Evolutionary conservation across 2,797 vertebrate species (phyloP).

Genomic region (Rhinogobio ventralis): DNA sequence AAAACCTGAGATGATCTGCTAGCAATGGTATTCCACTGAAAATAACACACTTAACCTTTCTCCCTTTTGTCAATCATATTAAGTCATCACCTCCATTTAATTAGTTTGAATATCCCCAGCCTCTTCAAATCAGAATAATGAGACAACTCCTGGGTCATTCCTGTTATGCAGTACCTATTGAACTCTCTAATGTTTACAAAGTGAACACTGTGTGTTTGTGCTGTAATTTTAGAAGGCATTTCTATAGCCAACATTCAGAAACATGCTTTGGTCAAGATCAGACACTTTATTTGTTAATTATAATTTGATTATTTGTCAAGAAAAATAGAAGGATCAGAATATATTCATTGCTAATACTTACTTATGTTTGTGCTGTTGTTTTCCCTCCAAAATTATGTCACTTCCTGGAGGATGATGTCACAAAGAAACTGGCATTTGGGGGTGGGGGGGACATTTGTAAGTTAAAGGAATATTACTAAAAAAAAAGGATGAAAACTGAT

Average conservation of each 20-base stretch:
- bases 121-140: constrained; percentile 41
- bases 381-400: not conserved
- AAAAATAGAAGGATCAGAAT: not conserved
- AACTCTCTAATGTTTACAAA: constrained; percentile 14
- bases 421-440: not conserved
- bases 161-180: not conserved
- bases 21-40: constrained; percentile 15
- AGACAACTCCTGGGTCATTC: constrained; percentile 30
- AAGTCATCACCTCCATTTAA: constrained; percentile 24
- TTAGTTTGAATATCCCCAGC: constrained; percentile 46
- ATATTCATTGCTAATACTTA: not conserved
- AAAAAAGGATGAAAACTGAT: not conserved
- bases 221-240: constrained; percentile 16
- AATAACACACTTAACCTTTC: constrained; percentile 12
- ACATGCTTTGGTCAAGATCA: not conserved
- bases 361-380: not conserved
- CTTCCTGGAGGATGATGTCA: not conserved
- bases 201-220: not conserved
- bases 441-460: not conserved
- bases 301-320: not conserved
- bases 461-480: not conserved
- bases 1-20: not conserved
- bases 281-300: not conserved
- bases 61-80: constrained; percentile 3
- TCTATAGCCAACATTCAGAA: not conserved